These are phyloP conservation scores for Beris chalybata DNA, from an alignment of 2,888 invertebrate species.

Conservation along the genomic window DNA sequence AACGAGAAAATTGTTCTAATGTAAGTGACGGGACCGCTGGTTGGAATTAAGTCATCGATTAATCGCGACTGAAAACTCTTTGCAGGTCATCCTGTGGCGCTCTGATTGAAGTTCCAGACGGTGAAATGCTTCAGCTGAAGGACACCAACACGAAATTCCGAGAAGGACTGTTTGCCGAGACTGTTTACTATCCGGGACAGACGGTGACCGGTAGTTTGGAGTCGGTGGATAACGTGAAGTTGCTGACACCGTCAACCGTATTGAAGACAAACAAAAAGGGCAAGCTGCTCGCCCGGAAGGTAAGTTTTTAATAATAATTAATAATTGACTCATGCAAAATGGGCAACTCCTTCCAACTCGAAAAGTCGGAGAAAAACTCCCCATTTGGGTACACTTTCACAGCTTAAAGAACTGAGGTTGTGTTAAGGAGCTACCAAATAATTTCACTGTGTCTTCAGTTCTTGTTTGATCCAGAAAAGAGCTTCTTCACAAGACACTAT, in stretches of 20 bases:
- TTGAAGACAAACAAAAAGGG: constrained; percentile 67
- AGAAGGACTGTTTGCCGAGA: constrained; percentile 56
- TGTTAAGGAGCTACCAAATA: too few species aligned
- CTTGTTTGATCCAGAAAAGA: too few species aligned
- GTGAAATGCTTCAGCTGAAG: constrained; percentile 70
- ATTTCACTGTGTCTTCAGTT: too few species aligned
- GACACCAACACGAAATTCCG: constrained; percentile 72
- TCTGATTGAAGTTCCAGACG: constrained; percentile 58
- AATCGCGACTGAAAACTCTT: not conserved
- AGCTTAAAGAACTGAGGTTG: too few species aligned
- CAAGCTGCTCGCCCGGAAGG: constrained; percentile 63
- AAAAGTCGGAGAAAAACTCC: too few species aligned
- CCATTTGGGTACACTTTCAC: too few species aligned
- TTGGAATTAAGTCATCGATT: not conserved
- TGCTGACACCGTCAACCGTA: constrained; percentile 76
- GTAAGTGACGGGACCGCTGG: constrained; percentile 8
- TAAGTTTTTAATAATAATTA: too few species aligned
- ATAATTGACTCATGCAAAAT: too few species aligned
- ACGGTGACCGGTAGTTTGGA: constrained; percentile 73
- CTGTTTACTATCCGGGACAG: constrained; percentile 72
- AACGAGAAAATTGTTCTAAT: constrained; percentile 31
- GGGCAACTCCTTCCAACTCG: too few species aligned
- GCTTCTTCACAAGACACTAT: too few species aligned
- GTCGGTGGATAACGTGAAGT: constrained; percentile 75
- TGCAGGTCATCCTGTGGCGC: constrained; percentile 56